phyloP scores from a whole-genome alignment of 1,140 invertebrate genomes.

The Muscidifurax raptorellus region DNA sequence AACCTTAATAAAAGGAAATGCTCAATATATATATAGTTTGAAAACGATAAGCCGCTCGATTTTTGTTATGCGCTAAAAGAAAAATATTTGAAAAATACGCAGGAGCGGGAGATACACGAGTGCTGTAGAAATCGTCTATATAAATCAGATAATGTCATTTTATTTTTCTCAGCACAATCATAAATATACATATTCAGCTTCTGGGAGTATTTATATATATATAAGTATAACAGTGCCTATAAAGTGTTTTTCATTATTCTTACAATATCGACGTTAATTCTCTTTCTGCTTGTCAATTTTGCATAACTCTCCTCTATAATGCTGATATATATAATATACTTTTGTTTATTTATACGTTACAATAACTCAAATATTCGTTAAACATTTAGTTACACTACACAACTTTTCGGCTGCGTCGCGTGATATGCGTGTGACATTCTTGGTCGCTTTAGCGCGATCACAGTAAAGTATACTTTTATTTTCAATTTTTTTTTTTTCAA shows the following conservation, averaged over 20 bases:
- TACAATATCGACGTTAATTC: not conserved
- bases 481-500: conserved; percentile 38
- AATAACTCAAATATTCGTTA: not conserved
- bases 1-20: no score
- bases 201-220: no score
- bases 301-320: not conserved
- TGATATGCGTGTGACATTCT: conserved; percentile 72
- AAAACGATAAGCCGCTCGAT: no score
- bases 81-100: no score
- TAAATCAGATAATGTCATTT: conserved; percentile 14
- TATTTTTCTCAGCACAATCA: conserved; percentile 23
- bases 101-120: not conserved
- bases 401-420: conserved; percentile 43
- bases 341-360: not conserved
- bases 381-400: not conserved
- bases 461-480: conserved; percentile 59
- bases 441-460: conserved; percentile 69
- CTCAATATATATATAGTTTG: no score
- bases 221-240: conserved; percentile 17
- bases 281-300: not conserved
- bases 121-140: not conserved
- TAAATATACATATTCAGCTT: conserved; percentile 12
- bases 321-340: not conserved
- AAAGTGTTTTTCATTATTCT: not conserved
- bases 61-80: no score